phyloP scores from a whole-genome alignment of 92 coral and sea anemone genomes.

The Heliopora coerulea region DNA sequence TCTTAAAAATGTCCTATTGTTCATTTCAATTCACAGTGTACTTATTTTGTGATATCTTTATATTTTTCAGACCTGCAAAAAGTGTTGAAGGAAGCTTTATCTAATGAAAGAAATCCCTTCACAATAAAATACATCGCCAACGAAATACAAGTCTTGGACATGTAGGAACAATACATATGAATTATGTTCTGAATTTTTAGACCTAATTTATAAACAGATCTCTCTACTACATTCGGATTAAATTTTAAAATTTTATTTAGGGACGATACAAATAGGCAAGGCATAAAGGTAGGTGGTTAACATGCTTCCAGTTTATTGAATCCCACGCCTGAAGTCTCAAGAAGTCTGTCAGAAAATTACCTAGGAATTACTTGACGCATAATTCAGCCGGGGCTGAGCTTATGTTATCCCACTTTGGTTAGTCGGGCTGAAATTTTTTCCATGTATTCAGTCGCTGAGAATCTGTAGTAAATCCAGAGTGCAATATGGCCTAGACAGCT shows the following conservation, averaged over 20 bases:
- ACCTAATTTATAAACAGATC: background rate
- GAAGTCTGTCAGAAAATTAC: too few species aligned
- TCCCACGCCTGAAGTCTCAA: background rate
- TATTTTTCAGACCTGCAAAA: background rate
- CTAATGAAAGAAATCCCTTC: background rate
- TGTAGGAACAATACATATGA: background rate
- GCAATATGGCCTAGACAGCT: too few species aligned
- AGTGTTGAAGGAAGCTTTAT: background rate
- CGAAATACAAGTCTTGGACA: background rate
- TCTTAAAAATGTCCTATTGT: too few species aligned
- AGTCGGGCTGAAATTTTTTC: too few species aligned
- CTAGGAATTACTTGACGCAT: too few species aligned
- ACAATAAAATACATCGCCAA: background rate
- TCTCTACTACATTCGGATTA: too few species aligned
- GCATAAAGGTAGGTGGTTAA: conserved; percentile 42
- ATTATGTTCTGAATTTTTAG: background rate
- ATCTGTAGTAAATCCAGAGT: too few species aligned
- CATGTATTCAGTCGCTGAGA: too few species aligned
- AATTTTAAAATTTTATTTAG: conserved; percentile 26
- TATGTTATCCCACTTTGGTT: too few species aligned
- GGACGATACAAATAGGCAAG: conserved; percentile 42
- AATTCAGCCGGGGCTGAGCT: too few species aligned
- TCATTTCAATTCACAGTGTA: conserved; percentile 37
- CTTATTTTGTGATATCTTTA: background rate
- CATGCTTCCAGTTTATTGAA: too few species aligned